phyloP scores from a whole-genome alignment of 2,888 invertebrate species.

The Nephrotoma guestfalica region DNA sequence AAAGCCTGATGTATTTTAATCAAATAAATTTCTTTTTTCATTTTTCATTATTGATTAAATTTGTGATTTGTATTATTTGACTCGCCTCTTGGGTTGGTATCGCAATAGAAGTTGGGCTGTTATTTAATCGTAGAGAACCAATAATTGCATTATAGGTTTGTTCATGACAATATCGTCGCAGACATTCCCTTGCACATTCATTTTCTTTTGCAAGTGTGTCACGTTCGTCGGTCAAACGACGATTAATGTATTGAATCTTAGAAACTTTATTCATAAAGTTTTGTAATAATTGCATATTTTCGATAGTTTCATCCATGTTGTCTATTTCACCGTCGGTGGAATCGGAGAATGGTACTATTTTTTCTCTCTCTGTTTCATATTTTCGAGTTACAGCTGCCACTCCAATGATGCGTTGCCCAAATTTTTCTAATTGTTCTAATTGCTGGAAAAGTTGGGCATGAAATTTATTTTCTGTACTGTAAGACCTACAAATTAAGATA shows the following conservation, averaged over 20 bases:
- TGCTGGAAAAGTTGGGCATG: not conserved
- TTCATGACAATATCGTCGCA: not conserved
- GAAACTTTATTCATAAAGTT: not conserved
- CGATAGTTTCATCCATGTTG: not conserved
- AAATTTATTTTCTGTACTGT: not conserved
- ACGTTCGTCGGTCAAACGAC: not conserved
- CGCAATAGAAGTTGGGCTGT: not conserved
- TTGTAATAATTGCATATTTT: not conserved
- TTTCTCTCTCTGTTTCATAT: constrained; percentile 2
- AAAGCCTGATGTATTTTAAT: constrained; percentile 27
- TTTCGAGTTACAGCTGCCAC: not conserved
- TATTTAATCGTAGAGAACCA: not conserved
- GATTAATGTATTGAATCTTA: not conserved
- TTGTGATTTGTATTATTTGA: not conserved
- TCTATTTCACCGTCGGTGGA: not conserved
- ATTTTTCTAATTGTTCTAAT: not conserved
- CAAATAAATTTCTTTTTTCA: not conserved
- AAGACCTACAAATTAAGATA: not conserved
- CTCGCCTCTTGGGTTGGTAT: not conserved
- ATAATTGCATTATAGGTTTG: constrained; percentile 2
- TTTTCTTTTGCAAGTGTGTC: not conserved
- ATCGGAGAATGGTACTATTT: not conserved
- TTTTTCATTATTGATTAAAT: not conserved
- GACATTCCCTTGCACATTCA: not conserved
- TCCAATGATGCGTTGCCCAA: not conserved